A percentile compares a stretch with the other conserved stretches of the same genome.
Evolutionary conservation across 1,140 invertebrate species (phyloP).

Genomic region (Hycleus cichorii): DNA sequence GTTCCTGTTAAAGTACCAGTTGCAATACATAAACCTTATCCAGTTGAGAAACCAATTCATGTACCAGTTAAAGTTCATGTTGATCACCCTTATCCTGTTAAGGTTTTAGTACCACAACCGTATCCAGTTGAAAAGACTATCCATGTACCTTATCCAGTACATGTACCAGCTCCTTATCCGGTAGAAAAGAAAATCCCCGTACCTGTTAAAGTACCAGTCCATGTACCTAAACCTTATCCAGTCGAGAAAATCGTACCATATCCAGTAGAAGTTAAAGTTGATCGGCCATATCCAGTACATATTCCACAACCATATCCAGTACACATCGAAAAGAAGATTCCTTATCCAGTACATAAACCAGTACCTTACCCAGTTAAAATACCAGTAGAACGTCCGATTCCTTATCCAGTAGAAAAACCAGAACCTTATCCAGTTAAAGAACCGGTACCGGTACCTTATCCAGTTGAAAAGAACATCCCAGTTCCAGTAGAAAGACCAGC

Average conservation of each 20-base stretch:
- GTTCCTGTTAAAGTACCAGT: conserved; percentile 54
- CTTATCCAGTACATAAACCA: conserved; percentile 44
- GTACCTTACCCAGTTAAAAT: conserved; percentile 46
- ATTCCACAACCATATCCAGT: conserved; percentile 40
- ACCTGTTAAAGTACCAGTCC: conserved; percentile 52
- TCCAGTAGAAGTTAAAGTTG: conserved; percentile 55
- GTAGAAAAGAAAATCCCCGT: conserved; percentile 57
- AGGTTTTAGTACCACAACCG: conserved; percentile 58
- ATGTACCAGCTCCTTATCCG: conserved; percentile 54
- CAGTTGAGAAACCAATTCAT: conserved; percentile 64
- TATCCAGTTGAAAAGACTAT: conserved; percentile 60
- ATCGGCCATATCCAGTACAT: conserved; percentile 51
- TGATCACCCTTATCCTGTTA: conserved; percentile 56
- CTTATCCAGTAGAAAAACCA: conserved; percentile 53
- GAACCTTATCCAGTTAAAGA: conserved; percentile 55
- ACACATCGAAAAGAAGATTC: conserved; percentile 41
- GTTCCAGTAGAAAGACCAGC: conserved; percentile 58
- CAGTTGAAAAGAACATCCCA: conserved; percentile 49
- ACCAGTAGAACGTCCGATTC: conserved; percentile 52
- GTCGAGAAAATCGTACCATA: conserved; percentile 52
- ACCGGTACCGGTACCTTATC: conserved; percentile 48
- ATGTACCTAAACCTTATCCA: conserved; percentile 52
- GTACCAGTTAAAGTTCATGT: conserved; percentile 64
- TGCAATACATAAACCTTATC: conserved; percentile 58
- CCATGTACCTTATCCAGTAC: conserved; percentile 55